Evolutionary conservation across 2,797 vertebrate genomes (phyloP).

Genomic region (Zalophus californianus): DNA sequence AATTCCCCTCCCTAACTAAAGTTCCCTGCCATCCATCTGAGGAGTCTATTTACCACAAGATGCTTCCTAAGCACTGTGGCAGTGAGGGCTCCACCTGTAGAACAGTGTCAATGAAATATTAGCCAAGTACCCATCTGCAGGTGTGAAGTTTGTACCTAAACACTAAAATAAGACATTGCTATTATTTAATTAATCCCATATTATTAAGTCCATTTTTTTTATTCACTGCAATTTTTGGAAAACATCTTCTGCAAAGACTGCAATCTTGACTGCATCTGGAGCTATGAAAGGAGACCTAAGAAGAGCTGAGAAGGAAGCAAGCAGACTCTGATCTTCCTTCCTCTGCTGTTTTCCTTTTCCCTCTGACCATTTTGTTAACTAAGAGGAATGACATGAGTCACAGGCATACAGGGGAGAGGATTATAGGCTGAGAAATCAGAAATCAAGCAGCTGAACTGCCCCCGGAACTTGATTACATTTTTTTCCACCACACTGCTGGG

Average conservation of each 20-base stretch:
- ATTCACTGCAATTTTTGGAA: neutral
- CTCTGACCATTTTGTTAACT: neutral
- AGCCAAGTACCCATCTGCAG: neutral
- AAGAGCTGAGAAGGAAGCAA: neutral
- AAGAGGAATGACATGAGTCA: neutral
- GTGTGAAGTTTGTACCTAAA: neutral
- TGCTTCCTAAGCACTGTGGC: neutral
- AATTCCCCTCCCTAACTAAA: neutral
- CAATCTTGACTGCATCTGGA: neutral
- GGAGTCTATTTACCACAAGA: neutral
- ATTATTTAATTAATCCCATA: slow-evolving; percentile 28
- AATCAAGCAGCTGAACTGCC: neutral
- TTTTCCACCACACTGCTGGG: neutral
- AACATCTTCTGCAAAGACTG: neutral
- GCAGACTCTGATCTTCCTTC: neutral
- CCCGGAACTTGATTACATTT: neutral
- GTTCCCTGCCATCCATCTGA: neutral
- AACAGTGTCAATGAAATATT: neutral
- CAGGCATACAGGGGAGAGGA: neutral
- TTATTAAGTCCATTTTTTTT: slow-evolving; percentile 24
- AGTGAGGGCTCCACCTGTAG: neutral
- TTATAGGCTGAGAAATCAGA: slow-evolving; percentile 17
- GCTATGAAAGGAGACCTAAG: neutral
- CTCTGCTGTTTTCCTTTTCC: neutral
- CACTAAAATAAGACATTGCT: neutral